Evolutionary conservation across 2,888 invertebrate species (phyloP), one percentile per base, ranked within the genome.

Genomic region (Idaea biselata): DNA sequence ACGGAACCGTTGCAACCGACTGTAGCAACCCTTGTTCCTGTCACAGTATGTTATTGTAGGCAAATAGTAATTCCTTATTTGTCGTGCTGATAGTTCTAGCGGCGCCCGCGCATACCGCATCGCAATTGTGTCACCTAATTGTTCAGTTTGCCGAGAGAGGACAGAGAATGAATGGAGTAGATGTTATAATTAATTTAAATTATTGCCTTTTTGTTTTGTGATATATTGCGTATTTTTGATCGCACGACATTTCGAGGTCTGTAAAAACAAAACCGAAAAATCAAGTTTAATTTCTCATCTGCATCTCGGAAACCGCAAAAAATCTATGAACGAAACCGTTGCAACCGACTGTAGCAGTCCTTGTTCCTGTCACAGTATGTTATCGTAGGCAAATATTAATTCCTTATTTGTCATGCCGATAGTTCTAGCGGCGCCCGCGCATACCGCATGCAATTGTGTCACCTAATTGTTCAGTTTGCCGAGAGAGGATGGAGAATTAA

Each of bases 101-200:
- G 79, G 75, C 78, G 80, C 77, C 78, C 63, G 75, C 70, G 74
- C 75, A 76, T 60, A 73, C 79, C 76, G 71, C 81, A 76, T 68
- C 71, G 70, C 79, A 82, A 77, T 81, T 76, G 80, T 84, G 84
- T 84, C 84, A 84, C 84, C 84, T 83, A 84, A 84, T 84, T 84
- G 83, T 78, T 69, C 77, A 79, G 67, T 69, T 79, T 78, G 70
- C 73, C 74, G 73, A 66, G 67, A 60, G 60, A 25, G 63, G 62
- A 73, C 69, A 71, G 60, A 56, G 33, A 65, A 60, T 62, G 18
- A 8, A 57, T 74, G 11, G 79, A 82, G 76, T 64, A 17, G 71
- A 55, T 18, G 33, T 62, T 58, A 1, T 25, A 4, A n/a, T n/a
- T n/a, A n/a, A n/a, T n/a, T n/a, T 55, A 31, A 65, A 16, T 2